A percentile compares a stretch with the other conserved stretches of the same genome.
These are phyloP conservation scores for Hemaris fuciformis DNA, from an alignment of 2,888 invertebrate genomes.

Conservation along the genomic window DNA sequence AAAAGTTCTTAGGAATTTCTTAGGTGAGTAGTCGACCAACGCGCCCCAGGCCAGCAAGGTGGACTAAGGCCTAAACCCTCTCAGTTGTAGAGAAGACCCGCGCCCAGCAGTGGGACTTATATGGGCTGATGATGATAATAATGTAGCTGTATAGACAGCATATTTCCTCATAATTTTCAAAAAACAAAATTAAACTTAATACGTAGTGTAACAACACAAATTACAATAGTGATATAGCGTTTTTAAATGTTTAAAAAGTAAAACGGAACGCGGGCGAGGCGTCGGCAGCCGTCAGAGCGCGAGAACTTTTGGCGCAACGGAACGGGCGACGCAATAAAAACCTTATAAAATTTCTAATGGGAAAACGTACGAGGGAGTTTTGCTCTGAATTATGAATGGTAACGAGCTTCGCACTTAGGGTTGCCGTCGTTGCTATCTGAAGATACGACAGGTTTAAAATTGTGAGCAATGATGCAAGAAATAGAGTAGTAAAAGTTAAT, in stretches of 20 bases:
- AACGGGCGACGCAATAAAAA: conserved; percentile 67
- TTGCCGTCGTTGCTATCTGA: conserved; percentile 21
- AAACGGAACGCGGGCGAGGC: conserved; percentile 17
- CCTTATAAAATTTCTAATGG: conserved; percentile 80
- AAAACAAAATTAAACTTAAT: background rate
- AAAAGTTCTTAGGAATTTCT: too few relatives aligned
- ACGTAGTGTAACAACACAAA: background rate
- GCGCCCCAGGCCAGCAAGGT: too few relatives aligned
- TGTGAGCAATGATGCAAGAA: background rate
- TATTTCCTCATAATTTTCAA: too few relatives aligned
- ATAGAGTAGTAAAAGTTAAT: too few relatives aligned
- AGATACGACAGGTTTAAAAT: background rate
- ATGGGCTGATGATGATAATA: too few relatives aligned
- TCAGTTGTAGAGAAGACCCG: too few relatives aligned
- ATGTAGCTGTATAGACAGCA: too few relatives aligned
- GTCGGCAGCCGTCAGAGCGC: conserved; percentile 38
- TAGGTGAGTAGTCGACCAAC: too few relatives aligned
- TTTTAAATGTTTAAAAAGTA: conserved; percentile 18
- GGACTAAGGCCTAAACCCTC: too few relatives aligned
- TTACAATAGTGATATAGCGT: conserved; percentile 2
- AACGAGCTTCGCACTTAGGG: conserved; percentile 58
- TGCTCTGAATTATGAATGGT: conserved; percentile 79
- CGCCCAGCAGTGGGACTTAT: too few relatives aligned
- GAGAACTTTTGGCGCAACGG: conserved; percentile 58
- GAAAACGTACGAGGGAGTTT: conserved; percentile 80